Conservation (phyloP, 2,888 invertebrate species). For the Taenaris catops region DNA sequence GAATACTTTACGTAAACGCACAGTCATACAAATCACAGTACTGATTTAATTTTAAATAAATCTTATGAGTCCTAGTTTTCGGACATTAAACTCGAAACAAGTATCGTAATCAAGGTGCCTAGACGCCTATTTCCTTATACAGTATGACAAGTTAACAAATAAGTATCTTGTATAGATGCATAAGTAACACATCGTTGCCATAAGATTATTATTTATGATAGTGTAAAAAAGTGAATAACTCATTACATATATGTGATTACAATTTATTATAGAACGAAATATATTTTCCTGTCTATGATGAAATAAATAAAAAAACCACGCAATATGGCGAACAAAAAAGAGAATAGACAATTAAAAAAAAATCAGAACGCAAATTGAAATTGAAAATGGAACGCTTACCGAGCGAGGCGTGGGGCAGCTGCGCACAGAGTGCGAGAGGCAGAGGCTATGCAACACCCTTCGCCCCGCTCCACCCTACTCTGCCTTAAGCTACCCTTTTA, state of each 20-base stretch:
- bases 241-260: no score
- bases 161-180: slow-evolving; percentile 12
- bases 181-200: slow-evolving; percentile 10
- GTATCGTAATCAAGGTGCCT: slow-evolving; percentile 17
- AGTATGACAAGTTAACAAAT: slow-evolving; percentile 19
- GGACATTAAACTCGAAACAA: slow-evolving; percentile 3
- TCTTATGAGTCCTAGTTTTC: slow-evolving; percentile 2
- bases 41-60: slow-evolving; percentile 3
- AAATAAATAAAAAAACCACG: no score
- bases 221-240: no score
- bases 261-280: no score
- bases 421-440: slow-evolving; percentile 51
- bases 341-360: not conserved
- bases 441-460: slow-evolving; percentile 38
- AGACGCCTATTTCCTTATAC: slow-evolving; percentile 16
- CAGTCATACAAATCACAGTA: not conserved
- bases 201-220: no score
- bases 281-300: no score
- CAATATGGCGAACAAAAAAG: no score
- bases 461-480: slow-evolving; percentile 33
- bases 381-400: slow-evolving; percentile 25
- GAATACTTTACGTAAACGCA: not conserved
- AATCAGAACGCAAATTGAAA: slow-evolving; percentile 12
- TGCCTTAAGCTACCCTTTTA: slow-evolving; percentile 17
- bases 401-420: slow-evolving; percentile 42